Evolutionary conservation across 1,140 invertebrate genomes (phyloP).

Genomic region (Thalassaphorura encarpata): DNA sequence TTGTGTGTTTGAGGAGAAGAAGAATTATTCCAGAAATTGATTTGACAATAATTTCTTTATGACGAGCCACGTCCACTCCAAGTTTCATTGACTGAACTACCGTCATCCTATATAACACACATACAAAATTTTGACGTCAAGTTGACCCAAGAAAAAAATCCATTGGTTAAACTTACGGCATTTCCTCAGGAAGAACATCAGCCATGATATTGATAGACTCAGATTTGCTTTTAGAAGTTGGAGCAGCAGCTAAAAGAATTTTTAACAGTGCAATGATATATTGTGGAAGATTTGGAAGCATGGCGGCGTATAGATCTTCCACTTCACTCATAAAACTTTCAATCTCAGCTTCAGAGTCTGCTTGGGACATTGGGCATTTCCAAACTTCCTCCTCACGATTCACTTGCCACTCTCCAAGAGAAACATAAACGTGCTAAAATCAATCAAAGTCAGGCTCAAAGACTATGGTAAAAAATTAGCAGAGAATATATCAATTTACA

Average conservation of each 20-base stretch:
- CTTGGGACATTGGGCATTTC: slow-evolving; percentile 42
- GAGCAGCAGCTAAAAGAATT: slow-evolving; percentile 91
- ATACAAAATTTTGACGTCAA: not conserved
- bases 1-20: slow-evolving; percentile 93
- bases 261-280: slow-evolving; percentile 96
- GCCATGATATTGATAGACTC: slow-evolving; percentile 98
- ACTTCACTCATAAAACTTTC: slow-evolving; percentile 6
- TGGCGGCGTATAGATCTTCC: slow-evolving; percentile 44
- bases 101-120: slow-evolving; percentile 59
- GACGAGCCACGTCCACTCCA: slow-evolving; percentile 92
- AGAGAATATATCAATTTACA: slow-evolving; percentile 38
- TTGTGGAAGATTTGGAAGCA: slow-evolving; percentile 85
- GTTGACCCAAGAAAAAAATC: not conserved
- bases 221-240: slow-evolving; percentile 94
- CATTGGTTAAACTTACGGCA: slow-evolving; percentile 57
- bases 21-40: slow-evolving; percentile 89
- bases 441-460: slow-evolving; percentile 8
- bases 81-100: slow-evolving; percentile 95
- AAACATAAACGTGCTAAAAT: slow-evolving; percentile 67
- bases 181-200: slow-evolving; percentile 92
- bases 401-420: slow-evolving; percentile 69
- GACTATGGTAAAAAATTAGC: slow-evolving; percentile 10
- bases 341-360: slow-evolving; percentile 47
- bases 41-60: slow-evolving; percentile 99
- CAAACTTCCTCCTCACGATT: slow-evolving; percentile 61